These are phyloP conservation scores for Steatocranus sp. DNA, from an alignment of 2,797 vertebrate species.

Conservation along the genomic window DNA sequence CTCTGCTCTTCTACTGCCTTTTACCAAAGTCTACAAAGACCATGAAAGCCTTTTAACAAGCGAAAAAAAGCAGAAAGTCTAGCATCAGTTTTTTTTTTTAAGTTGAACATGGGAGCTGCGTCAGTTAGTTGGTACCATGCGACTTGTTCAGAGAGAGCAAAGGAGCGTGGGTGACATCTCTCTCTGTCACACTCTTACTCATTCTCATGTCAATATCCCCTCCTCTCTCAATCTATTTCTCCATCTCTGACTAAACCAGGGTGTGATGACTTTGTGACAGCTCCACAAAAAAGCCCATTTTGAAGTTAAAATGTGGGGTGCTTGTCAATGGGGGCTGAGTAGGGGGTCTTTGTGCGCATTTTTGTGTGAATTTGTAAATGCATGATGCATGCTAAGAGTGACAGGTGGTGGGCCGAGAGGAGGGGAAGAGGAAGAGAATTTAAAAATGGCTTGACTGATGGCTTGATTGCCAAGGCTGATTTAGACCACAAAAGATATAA, in stretches of 20 bases:
- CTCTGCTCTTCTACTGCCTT: conserved; percentile 54
- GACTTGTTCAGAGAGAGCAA: conserved; percentile 55
- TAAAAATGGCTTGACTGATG: conserved; percentile 42
- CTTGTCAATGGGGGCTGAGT: conserved; percentile 31
- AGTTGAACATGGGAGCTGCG: conserved; percentile 54
- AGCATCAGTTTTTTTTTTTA: conserved; percentile 32
- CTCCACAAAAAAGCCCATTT: conserved; percentile 44
- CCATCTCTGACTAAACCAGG: conserved; percentile 52
- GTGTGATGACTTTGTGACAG: conserved; percentile 61
- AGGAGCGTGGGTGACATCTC: conserved; percentile 66
- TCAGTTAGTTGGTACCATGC: conserved; percentile 42
- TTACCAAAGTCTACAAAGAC: conserved; percentile 74
- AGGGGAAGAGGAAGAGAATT: conserved; percentile 25
- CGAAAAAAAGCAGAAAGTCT: conserved; percentile 45
- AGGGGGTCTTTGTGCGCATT: conserved; percentile 40
- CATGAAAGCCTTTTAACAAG: conserved; percentile 69
- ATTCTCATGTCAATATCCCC: conserved; percentile 47
- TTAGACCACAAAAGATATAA: conserved; percentile 24
- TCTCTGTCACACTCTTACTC: conserved; percentile 50
- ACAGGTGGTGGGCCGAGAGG: conserved; percentile 58
- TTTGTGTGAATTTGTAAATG: conserved; percentile 17
- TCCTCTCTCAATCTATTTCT: conserved; percentile 48
- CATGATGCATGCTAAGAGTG: conserved; percentile 23
- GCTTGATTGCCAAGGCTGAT: conserved; percentile 40
- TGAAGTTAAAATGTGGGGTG: conserved; percentile 57